Percentiles rank a stretch among this genome's conserved stretches.
These are phyloP conservation scores for Teleiodes luculella DNA, from an alignment of 2,888 invertebrate species.

Conservation along the genomic window DNA sequence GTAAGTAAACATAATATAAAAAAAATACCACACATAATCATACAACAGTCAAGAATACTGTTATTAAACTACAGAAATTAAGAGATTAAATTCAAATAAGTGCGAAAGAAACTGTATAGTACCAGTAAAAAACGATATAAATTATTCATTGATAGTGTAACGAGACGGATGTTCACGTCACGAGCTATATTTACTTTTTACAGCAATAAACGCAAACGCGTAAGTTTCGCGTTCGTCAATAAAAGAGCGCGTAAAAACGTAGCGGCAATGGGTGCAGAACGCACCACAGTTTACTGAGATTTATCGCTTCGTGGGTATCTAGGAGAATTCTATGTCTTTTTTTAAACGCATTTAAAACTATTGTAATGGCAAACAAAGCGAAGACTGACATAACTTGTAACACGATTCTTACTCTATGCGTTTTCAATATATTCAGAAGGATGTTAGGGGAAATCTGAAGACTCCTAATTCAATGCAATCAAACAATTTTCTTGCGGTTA, in stretches of 20 bases:
- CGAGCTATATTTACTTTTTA: neutral
- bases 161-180: neutral
- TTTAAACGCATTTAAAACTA: neutral
- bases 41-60: too few species aligned
- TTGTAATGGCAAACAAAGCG: neutral
- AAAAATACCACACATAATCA: too few species aligned
- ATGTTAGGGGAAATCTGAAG: neutral
- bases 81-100: neutral
- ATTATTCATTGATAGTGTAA: neutral
- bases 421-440: neutral
- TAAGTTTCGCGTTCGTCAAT: conserved; percentile 8
- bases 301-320: conserved; percentile 3
- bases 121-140: neutral
- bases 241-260: neutral
- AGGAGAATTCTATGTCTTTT: neutral
- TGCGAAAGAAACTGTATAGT: neutral
- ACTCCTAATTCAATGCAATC: neutral
- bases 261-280: conserved; percentile 41
- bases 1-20: too few species aligned
- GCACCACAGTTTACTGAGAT: conserved; percentile 23
- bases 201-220: conserved; percentile 5
- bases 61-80: too few species aligned
- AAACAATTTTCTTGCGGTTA: too few species aligned
- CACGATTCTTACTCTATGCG: neutral
- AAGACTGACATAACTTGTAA: too few species aligned